Conservation (phyloP, 2,113 vertebrate genomes). For the Chinchilla lanigera region DNA sequence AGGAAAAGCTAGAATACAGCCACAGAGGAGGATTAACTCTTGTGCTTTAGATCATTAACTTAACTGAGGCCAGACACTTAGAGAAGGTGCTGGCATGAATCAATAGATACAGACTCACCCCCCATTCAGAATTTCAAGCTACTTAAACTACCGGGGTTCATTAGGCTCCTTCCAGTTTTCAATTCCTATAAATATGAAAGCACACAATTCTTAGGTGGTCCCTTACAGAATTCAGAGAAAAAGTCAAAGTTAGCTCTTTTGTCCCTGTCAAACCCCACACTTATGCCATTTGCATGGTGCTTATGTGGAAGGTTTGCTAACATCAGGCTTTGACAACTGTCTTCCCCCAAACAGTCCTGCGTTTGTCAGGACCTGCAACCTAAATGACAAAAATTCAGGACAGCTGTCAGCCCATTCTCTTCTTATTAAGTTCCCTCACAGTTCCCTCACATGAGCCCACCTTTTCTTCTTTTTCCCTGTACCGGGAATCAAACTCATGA, state of each 20-base stretch:
- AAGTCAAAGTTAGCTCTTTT: not conserved
- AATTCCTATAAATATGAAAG: not conserved
- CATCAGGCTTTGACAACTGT: slow-evolving; percentile 20
- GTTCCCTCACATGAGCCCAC: not conserved
- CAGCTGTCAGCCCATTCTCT: not conserved
- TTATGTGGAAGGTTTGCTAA: not conserved
- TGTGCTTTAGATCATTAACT: not conserved
- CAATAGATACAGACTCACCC: not conserved
- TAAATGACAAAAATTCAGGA: not conserved
- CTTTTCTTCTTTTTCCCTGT: too few relatives aligned
- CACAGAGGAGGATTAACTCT: not conserved
- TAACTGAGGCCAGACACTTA: not conserved
- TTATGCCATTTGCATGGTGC: not conserved
- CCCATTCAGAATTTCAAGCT: not conserved
- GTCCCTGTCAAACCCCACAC: not conserved
- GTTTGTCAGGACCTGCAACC: not conserved
- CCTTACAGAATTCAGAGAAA: not conserved
- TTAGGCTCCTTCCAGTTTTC: not conserved
- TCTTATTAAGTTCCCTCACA: not conserved
- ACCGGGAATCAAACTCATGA: too few relatives aligned
- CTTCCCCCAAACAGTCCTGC: not conserved
- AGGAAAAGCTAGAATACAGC: not conserved
- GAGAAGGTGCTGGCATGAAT: not conserved
- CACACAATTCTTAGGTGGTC: not conserved
- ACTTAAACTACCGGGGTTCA: not conserved